Conservation (phyloP, 1,140 invertebrate genomes). For the Eriocheir sinensis region DNA sequence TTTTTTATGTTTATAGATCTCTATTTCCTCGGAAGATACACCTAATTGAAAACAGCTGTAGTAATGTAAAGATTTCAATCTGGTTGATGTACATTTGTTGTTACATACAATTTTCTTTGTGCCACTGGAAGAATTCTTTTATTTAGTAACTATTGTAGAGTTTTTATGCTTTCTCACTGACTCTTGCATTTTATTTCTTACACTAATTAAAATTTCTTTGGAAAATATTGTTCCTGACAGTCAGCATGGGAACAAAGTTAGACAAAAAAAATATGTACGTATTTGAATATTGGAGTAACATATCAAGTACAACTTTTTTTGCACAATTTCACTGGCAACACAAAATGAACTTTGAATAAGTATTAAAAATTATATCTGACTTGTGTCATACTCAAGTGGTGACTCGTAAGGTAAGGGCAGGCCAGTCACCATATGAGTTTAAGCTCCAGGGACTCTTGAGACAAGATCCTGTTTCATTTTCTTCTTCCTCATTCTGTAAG, state of each 20-base stretch:
- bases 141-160: constrained; percentile 45
- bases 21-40: constrained; percentile 61
- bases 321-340: constrained; percentile 72
- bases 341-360: constrained; percentile 45
- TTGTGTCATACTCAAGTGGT: not conserved
- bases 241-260: constrained; percentile 71
- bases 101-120: constrained; percentile 46
- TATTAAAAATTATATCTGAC: constrained; percentile 27
- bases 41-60: constrained; percentile 38
- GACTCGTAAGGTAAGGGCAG: constrained; percentile 65
- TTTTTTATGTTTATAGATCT: constrained; percentile 69
- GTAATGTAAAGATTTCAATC: constrained; percentile 51
- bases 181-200: constrained; percentile 46
- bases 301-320: constrained; percentile 28
- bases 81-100: not conserved
- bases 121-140: constrained; percentile 36
- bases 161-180: constrained; percentile 63
- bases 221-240: constrained; percentile 69
- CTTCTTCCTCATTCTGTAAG: constrained; percentile 16
- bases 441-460: constrained; percentile 51
- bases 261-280: not conserved
- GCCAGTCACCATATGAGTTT: constrained; percentile 55
- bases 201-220: constrained; percentile 46
- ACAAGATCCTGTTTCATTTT: constrained; percentile 34
- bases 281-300: constrained; percentile 33